Base-by-base conservation (phyloP, 1,140 invertebrate species). In the Ceratina japonica region DNA sequence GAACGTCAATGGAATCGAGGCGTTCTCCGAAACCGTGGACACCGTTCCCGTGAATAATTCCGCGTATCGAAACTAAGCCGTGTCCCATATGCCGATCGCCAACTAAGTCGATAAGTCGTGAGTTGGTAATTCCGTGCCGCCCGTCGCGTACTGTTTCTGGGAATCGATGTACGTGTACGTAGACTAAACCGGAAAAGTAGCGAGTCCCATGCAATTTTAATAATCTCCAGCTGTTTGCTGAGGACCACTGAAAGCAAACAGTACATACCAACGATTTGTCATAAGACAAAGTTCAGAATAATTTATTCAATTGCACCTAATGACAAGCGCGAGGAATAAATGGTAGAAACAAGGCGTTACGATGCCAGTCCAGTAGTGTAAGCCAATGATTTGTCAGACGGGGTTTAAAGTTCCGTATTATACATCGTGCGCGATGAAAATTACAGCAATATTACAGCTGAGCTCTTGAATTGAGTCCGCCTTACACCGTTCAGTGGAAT, bases 131-230 rank as follows among this genome's bases (percentile, higher is more conserved):
- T 58, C 20, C 63, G 71, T 37, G 52, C 16, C 52, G 27, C 61
- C 51, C 77, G 70, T n/a, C 62, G 52, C 22, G 12, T 8, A 16
- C 16, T 27, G 18, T 37, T 75, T 75, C 78, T 54, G 72, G 54
- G 72, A 80, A 80, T 62, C 63, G 24, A 62, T 24, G 54, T 54
- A 69, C 61, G 63, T 44, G 15, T n/a, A 16, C 10, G 44, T 24
- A 54, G 31, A n/a, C 15, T 49, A 15, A 16, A 44, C 22, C 10
- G 27, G 44, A 61, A 77, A 70, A 81, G 66, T 59, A 51, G 61
- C 37, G 58, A 79, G 44, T 61, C 13, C 4, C 66, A 56, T 76
- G 52, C 52, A 80, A 76, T 24, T 80, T 76, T 80, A 80, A 80
- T 68, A 65, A 49, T 22, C 24, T 10, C 69, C 20, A 22, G 27